A percentile compares a stretch with the other conserved stretches of the same genome.
phyloP scores from a whole-genome alignment of 2,888 invertebrate genomes.

The Epinotia nisella region DNA sequence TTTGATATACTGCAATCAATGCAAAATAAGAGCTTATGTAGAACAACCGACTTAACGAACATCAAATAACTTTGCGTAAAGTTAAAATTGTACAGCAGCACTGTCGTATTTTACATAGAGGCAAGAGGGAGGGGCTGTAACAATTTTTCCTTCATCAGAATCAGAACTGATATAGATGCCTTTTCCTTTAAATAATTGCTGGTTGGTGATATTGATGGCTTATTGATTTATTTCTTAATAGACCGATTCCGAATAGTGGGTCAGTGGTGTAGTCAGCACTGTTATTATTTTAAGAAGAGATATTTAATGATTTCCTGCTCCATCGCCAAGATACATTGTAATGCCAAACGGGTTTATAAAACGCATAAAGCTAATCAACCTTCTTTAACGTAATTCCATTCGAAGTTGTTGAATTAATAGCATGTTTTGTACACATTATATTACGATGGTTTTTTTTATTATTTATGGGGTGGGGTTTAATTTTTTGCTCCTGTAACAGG shows the following conservation, averaged over 20 bases:
- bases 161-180: conserved; percentile 36
- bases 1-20: conserved; percentile 35
- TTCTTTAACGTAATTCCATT: neutral
- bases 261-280: conserved; percentile 36
- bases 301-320: conserved; percentile 40
- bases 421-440: neutral
- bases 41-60: neutral
- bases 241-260: conserved; percentile 40
- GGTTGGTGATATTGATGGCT: conserved; percentile 46
- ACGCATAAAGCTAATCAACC: neutral
- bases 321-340: conserved; percentile 14
- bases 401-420: neutral
- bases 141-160: conserved; percentile 47
- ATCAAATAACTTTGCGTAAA: conserved; percentile 3
- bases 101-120: conserved; percentile 9
- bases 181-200: conserved; percentile 50
- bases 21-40: conserved; percentile 6
- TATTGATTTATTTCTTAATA: conserved; percentile 47
- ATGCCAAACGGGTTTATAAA: neutral
- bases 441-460: neutral
- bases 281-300: conserved; percentile 42
- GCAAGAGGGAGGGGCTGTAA: conserved; percentile 33
- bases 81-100: conserved; percentile 20
- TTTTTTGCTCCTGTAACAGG: too few relatives aligned
- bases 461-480: too few relatives aligned